Conservation (phyloP, 2,888 invertebrate genomes). For the Clistopyga incitator region DNA sequence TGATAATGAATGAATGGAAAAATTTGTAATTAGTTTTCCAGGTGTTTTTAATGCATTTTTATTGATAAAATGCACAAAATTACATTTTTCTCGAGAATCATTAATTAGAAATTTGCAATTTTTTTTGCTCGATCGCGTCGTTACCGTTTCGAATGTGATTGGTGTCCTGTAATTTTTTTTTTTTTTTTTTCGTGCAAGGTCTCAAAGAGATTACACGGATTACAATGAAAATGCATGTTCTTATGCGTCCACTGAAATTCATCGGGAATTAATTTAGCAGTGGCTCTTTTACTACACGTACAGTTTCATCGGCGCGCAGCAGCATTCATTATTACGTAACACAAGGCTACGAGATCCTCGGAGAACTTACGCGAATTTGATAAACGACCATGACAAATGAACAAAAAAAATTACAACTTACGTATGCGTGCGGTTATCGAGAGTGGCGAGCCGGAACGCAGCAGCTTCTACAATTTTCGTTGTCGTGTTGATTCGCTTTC, state of each 20-base stretch:
- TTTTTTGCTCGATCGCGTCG: not conserved
- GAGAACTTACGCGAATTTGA: constrained; percentile 11
- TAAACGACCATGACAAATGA: not conserved
- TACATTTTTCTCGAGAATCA: no score
- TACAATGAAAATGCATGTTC: not conserved
- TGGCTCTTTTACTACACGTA: not conserved
- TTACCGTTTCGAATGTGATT: not conserved
- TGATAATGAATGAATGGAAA: no score
- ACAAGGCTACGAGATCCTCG: no score
- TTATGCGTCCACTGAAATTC: not conserved
- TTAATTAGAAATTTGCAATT: no score
- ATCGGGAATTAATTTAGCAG: not conserved
- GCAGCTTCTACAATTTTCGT: not conserved
- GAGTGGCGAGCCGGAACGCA: constrained; percentile 30
- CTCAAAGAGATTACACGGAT: not conserved
- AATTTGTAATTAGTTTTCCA: no score
- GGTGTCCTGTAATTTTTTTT: not conserved
- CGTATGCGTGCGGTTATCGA: constrained; percentile 38
- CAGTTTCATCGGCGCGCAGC: not conserved
- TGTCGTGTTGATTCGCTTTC: not conserved
- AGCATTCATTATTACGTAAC: not conserved
- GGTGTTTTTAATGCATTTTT: no score
- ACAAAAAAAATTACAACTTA: constrained; percentile 17
- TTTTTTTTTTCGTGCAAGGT: not conserved
- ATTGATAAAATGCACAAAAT: no score